phyloP scores from a whole-genome alignment of 2,113 vertebrate species.

The Marmota flaviventris region DNA sequence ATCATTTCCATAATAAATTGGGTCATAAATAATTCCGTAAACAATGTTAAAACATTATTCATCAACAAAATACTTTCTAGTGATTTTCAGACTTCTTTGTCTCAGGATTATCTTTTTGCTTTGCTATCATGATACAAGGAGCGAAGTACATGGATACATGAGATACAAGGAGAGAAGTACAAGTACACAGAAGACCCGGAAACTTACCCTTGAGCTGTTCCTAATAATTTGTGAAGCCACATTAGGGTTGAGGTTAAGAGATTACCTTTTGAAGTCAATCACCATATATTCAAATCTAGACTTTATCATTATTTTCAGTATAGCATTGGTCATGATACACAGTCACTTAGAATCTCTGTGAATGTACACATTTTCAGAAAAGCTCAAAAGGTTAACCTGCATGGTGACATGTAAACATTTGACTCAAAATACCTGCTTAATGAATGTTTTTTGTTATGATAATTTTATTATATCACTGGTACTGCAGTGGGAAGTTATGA shows the following conservation, averaged over 20 bases:
- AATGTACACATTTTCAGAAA: background rate
- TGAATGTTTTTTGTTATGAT: background rate
- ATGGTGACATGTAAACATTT: background rate
- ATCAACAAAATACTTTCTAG: background rate
- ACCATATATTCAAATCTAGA: background rate
- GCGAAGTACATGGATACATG: background rate
- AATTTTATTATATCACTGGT: background rate
- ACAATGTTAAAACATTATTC: constrained; percentile 9
- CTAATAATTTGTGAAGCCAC: background rate
- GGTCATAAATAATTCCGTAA: background rate
- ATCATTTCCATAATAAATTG: background rate
- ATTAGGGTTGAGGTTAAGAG: background rate
- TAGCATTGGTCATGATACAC: background rate
- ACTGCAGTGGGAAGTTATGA: background rate
- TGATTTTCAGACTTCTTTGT: background rate
- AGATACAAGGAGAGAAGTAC: background rate
- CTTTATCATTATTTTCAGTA: background rate
- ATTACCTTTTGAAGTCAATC: constrained; percentile 9
- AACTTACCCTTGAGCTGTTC: background rate
- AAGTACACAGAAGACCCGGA: background rate
- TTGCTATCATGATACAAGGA: background rate
- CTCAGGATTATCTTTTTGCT: background rate
- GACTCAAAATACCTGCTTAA: background rate
- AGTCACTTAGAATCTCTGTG: background rate
- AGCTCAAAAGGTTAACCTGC: background rate